phyloP scores from a whole-genome alignment of 2,113 vertebrate species.

The Columba janthina region DNA sequence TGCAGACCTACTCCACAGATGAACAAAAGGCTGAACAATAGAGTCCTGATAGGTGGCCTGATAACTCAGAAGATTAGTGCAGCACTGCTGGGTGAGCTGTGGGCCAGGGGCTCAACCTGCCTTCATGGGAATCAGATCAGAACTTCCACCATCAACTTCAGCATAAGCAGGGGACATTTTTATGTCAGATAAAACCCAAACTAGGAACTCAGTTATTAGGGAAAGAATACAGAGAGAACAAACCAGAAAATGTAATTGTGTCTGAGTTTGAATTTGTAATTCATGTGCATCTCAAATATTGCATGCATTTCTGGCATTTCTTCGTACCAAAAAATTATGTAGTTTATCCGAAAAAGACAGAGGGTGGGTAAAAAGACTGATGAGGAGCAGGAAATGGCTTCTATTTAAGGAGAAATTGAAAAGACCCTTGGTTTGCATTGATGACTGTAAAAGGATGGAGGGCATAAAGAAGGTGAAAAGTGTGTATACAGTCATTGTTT shows the following conservation, averaged over 20 bases:
- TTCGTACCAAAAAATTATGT: background rate
- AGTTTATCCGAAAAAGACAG: background rate
- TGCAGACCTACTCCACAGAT: background rate
- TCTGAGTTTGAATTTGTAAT: background rate
- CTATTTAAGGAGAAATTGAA: background rate
- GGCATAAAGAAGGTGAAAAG: background rate
- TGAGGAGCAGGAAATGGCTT: background rate
- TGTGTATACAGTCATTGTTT: background rate
- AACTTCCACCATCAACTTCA: background rate
- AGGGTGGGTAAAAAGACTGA: background rate
- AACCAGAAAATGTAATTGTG: background rate
- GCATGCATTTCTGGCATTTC: background rate
- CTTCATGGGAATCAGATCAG: background rate
- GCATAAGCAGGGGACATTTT: background rate
- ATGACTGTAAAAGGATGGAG: background rate
- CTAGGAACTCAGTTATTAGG: background rate
- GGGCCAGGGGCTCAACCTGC: background rate
- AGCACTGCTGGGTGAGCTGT: background rate
- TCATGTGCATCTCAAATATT: background rate
- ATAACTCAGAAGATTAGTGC: constrained; percentile 18
- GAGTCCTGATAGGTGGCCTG: background rate
- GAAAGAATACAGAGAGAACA: background rate
- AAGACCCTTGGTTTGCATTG: background rate
- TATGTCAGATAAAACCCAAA: background rate
- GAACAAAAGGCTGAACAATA: background rate